Evolutionary conservation across 23 tunicate genomes (phyloP).

Genomic region (Ciona savignyi): DNA sequence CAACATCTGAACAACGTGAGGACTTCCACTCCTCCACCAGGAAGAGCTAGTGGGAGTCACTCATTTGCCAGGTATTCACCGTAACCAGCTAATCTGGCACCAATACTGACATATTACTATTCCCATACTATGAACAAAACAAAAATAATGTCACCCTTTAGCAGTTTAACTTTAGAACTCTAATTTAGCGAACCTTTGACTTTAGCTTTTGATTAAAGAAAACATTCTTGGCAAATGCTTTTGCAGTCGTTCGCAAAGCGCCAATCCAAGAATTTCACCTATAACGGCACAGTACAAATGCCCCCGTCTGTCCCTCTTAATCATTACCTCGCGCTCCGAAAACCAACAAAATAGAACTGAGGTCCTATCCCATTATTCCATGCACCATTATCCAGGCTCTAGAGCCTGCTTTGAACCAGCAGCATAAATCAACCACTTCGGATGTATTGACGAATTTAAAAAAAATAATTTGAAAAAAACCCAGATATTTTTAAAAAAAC

Average conservation of each 20-base stretch:
- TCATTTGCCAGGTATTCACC: constrained; percentile 34
- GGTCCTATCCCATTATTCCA: not conserved
- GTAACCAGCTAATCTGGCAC: too few species aligned
- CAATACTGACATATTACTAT: too few species aligned
- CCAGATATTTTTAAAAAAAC: too few species aligned
- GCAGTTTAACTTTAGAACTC: too few species aligned
- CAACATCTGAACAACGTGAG: not conserved
- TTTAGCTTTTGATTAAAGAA: not conserved
- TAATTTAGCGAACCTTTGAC: not conserved
- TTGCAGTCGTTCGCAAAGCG: not conserved
- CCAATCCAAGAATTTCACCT: not conserved
- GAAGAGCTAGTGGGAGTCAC: constrained; percentile 1
- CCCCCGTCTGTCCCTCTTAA: constrained; percentile 1
- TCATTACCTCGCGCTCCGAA: constrained; percentile 2
- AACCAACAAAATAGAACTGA: not conserved
- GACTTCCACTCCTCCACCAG: constrained; percentile 29
- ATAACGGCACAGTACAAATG: not conserved
- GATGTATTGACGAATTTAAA: too few species aligned
- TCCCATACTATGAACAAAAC: too few species aligned
- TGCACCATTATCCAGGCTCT: not conserved
- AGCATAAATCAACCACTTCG: too few species aligned
- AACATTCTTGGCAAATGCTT: constrained; percentile 1
- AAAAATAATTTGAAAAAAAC: too few species aligned
- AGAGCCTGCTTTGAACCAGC: not conserved
- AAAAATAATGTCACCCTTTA: too few species aligned